Evolutionary conservation across 2,113 vertebrate genomes (phyloP).

Genomic region (Zosterops lateralis): DNA sequence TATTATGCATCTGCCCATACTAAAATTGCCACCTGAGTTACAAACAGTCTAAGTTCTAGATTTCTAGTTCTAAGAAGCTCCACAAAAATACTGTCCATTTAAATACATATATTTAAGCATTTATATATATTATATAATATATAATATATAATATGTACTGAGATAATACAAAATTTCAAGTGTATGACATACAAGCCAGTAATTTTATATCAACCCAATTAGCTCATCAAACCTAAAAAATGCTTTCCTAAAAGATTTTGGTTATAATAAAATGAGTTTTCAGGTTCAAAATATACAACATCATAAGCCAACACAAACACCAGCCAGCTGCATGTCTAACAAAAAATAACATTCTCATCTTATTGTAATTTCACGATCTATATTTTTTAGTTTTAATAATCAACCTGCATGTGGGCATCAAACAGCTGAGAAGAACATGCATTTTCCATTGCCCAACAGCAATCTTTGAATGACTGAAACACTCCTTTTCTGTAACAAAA

Average conservation of each 20-base stretch:
- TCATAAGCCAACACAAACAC: background rate
- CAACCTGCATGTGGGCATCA: background rate
- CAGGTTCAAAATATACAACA: background rate
- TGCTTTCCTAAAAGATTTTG: background rate
- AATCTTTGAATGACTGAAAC: background rate
- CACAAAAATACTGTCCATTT: background rate
- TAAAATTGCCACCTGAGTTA: background rate
- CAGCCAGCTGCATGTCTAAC: background rate
- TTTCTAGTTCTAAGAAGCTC: background rate
- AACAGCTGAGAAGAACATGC: background rate
- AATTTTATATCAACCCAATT: background rate
- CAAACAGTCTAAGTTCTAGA: background rate
- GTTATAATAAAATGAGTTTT: background rate
- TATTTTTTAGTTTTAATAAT: background rate
- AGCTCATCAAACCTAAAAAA: background rate
- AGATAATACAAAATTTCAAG: background rate
- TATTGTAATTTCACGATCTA: background rate
- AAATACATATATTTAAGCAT: background rate
- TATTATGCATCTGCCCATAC: background rate
- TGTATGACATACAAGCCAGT: background rate
- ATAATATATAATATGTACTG: background rate
- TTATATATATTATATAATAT: no score
- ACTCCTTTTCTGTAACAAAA: background rate
- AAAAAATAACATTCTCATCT: background rate
- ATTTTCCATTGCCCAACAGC: background rate